Percentiles rank a stretch among this genome's conserved stretches.
These are phyloP conservation scores for Falco novaeseelandiae DNA, from an alignment of 2,797 vertebrate genomes.

Conservation along the genomic window DNA sequence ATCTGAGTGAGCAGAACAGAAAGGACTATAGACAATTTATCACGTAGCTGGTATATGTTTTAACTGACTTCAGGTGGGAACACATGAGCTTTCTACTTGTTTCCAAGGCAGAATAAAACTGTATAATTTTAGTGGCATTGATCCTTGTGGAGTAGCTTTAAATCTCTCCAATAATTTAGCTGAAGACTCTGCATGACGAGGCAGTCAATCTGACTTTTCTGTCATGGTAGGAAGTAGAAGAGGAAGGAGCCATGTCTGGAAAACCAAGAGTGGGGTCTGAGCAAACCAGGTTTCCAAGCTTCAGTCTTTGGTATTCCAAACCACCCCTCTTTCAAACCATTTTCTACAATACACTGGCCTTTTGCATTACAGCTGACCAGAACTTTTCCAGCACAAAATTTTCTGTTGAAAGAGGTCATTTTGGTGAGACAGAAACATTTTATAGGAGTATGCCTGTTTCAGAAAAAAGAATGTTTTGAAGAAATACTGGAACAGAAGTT, in stretches of 20 bases:
- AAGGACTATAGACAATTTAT: background rate
- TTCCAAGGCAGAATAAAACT: background rate
- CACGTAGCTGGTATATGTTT: background rate
- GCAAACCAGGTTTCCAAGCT: background rate
- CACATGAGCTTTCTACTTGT: background rate
- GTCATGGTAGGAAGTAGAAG: background rate
- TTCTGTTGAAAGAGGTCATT: background rate
- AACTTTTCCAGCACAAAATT: background rate
- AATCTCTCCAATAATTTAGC: background rate
- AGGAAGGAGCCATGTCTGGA: accelerated
- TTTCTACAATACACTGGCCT: background rate
- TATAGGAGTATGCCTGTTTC: background rate
- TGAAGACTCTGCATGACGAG: background rate
- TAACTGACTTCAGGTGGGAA: background rate
- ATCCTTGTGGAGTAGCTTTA: background rate
- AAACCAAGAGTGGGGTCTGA: background rate
- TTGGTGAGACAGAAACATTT: background rate
- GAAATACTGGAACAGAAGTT: background rate
- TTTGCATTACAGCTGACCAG: background rate
- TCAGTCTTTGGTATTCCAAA: background rate
- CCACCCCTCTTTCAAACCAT: accelerated
- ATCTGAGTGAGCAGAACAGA: background rate
- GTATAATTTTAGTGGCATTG: background rate
- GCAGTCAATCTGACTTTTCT: background rate
- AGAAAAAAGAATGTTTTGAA: background rate